Conservation (phyloP, 2,113 vertebrate species). For the Labrus mixtus region DNA sequence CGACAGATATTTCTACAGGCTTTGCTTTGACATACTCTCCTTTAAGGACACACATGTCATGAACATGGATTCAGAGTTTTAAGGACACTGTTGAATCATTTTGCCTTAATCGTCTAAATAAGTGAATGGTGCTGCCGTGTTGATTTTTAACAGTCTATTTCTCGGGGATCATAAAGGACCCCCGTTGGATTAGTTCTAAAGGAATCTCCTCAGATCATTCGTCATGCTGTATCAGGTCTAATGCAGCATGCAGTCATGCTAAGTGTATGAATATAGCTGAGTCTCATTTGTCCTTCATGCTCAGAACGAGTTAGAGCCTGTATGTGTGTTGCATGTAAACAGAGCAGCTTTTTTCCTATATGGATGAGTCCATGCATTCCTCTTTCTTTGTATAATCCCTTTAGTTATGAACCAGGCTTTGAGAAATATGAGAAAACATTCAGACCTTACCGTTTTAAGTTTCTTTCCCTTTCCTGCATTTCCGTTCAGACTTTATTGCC, state of each 20-base stretch:
- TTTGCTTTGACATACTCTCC: too few relatives aligned
- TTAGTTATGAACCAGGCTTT: not conserved
- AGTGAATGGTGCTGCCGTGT: too few relatives aligned
- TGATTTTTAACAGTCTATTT: too few relatives aligned
- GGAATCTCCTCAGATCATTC: not conserved
- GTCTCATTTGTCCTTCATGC: constrained; percentile 1
- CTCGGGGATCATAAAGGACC: not conserved
- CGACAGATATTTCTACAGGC: too few relatives aligned
- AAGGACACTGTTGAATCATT: too few relatives aligned
- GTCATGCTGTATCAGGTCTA: not conserved
- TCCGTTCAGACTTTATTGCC: not conserved
- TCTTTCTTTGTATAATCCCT: constrained; percentile 1
- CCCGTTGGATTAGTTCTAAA: not conserved
- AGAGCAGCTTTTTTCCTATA: not conserved
- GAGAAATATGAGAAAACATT: not conserved
- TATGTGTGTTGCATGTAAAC: not conserved
- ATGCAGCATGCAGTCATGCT: not conserved
- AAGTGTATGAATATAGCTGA: not conserved
- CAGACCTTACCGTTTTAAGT: not conserved
- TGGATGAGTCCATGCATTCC: not conserved
- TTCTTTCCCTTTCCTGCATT: not conserved
- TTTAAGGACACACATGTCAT: too few relatives aligned
- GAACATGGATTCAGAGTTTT: too few relatives aligned
- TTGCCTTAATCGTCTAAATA: too few relatives aligned
- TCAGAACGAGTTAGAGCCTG: not conserved